Conservation (phyloP, 2,113 vertebrate species). For the Perca schrenkii region DNA sequence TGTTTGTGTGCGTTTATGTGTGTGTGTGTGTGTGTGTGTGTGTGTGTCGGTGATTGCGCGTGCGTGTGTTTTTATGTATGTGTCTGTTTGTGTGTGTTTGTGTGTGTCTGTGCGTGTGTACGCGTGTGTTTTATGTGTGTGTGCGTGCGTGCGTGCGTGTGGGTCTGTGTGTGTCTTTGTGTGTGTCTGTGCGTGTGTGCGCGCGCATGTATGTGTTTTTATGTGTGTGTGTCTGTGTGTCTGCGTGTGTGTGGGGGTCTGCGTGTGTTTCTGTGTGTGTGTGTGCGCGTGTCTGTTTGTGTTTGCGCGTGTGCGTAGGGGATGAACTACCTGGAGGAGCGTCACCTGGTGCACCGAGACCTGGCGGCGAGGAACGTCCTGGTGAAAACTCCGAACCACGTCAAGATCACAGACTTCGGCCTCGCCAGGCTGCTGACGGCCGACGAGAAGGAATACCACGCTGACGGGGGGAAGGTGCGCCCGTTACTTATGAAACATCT, state of each 20-base stretch:
- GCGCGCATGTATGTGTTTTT: too few species aligned
- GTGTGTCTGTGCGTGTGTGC: too few species aligned
- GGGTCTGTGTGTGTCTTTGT: too few species aligned
- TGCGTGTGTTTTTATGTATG: too few species aligned
- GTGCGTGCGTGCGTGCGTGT: too few species aligned
- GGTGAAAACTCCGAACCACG: constrained; percentile 92
- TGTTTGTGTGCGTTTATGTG: too few species aligned
- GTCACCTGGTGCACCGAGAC: constrained; percentile 94
- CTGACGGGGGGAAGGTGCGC: constrained; percentile 91
- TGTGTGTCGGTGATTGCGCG: too few species aligned
- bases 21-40: too few species aligned
- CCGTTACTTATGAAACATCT: too few species aligned
- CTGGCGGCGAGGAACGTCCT: constrained; percentile 95
- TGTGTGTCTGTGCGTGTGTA: too few species aligned
- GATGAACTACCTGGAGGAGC: constrained; percentile 96
- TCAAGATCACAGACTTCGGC: constrained; percentile 97
- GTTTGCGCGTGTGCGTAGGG: constrained; percentile 83
- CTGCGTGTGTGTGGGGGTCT: neutral
- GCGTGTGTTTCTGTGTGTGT: neutral
- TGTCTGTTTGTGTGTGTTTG: too few species aligned
- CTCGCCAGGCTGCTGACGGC: constrained; percentile 92
- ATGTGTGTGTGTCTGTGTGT: neutral
- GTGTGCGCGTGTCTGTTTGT: neutral
- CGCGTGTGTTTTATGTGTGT: too few species aligned
- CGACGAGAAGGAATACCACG: constrained; percentile 93